Evolutionary conservation across 1,140 invertebrate genomes (phyloP), one percentile per base, ranked within the genome.

Genomic region (Hesperophylax magnus): DNA sequence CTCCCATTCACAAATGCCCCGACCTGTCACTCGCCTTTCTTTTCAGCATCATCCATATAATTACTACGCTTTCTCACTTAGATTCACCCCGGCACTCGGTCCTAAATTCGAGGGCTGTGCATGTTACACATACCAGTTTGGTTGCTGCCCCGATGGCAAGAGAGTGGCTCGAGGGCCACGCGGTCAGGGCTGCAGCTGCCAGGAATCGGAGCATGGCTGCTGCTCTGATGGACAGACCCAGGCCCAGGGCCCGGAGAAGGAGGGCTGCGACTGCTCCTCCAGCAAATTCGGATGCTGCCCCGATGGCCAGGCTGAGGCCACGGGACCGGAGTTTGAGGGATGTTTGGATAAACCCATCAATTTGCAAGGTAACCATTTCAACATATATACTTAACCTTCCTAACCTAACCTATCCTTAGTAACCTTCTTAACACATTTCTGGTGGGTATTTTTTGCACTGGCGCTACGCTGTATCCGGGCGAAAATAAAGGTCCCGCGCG

Each of bases 81-180:
- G 91, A 87, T 90, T 97, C 88, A 92, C 93, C 78, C 87, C 94
- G 87, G 91, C 93, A 76, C 86, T 87, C 85, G 94, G 97, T 58
- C 91, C 93, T 3, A 92, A 95, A 71, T 95, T 91, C 84, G 91
- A 94, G 85, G 97, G 96, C 5, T 98, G 97, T 86, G 91, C 92
- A 0, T 98, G 97, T 86, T 92, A 96, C 84, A 95, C 96, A 8
- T 96, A 94, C 87, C 94, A 97, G 86, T 98, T 97, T 86, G 97
- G 97, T 20, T 99, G 98, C 86, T 99, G 98, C 87, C 93, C 95
- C 15, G 98, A 99, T 90, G 97, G 97, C 0, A 89, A 96, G 56
- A 95, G 94, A 0, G 88, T 93, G 52, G 95, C 97, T 18, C 93
- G 93, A 85, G 97, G 97, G 80, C 94, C 94, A 1, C 91, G 92